A percentile compares a stretch with the other conserved stretches of the same genome.
phyloP scores from a whole-genome alignment of 1,140 invertebrate genomes.

The Atta texana region DNA sequence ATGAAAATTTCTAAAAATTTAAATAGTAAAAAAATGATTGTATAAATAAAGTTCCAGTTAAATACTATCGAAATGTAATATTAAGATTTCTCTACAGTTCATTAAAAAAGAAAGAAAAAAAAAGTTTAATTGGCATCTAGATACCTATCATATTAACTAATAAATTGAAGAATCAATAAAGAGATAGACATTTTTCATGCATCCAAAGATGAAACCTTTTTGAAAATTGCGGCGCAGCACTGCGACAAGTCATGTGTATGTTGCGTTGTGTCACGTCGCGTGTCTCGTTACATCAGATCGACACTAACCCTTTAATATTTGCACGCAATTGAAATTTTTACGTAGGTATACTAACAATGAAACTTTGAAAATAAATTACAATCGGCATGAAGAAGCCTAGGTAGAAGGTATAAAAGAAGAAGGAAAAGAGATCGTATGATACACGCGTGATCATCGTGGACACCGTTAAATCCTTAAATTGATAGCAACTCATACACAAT shows the following conservation, averaged over 20 bases:
- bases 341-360: not conserved
- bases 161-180: not conserved
- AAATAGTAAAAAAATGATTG: not conserved
- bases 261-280: not conserved
- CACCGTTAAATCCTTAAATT: constrained; percentile 84
- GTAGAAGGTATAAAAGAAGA: constrained; percentile 48
- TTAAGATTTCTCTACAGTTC: too few species aligned
- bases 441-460: constrained; percentile 70
- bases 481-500: constrained; percentile 85
- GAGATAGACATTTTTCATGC: not conserved
- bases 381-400: not conserved
- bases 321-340: constrained; percentile 22
- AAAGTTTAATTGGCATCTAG: not conserved
- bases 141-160: too few species aligned
- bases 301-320: constrained; percentile 20
- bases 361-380: constrained; percentile 7
- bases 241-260: not conserved
- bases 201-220: not conserved
- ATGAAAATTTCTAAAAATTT: not conserved
- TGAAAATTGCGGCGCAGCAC: not conserved
- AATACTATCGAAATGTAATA: not conserved
- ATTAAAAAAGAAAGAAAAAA: not conserved
- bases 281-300: not conserved
- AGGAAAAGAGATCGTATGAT: constrained; percentile 66
- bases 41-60: not conserved